phyloP scores from a whole-genome alignment of 2,888 invertebrate species.

The Lochmaea crataegi region DNA sequence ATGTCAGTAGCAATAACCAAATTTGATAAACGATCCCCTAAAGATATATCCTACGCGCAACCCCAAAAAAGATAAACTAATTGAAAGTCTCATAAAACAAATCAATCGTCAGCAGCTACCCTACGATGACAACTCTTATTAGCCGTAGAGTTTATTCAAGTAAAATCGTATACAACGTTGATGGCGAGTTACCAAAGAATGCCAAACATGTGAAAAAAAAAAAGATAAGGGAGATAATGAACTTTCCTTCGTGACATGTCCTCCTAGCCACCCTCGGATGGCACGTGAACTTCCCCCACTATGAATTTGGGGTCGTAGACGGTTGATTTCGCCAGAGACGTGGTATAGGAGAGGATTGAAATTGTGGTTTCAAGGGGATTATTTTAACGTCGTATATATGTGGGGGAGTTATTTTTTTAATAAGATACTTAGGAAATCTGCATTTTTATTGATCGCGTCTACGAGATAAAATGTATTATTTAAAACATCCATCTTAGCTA shows the following conservation, averaged over 20 bases:
- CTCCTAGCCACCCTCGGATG: conserved; percentile 11
- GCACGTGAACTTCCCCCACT: conserved; percentile 29
- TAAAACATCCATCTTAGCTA: no score
- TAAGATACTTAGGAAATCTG: not conserved
- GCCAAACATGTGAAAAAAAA: conserved; percentile 39
- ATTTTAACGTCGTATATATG: not conserved
- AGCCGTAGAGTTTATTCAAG: conserved; percentile 21
- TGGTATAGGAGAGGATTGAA: conserved; percentile 15
- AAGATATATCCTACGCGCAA: conserved; percentile 9
- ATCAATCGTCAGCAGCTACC: conserved; percentile 12
- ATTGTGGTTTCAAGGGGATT: conserved; percentile 20
- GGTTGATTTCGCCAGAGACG: conserved; percentile 35
- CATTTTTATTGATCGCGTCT: not conserved
- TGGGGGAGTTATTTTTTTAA: conserved; percentile 1
- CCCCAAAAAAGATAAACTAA: conserved; percentile 19
- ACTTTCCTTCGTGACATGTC: conserved; percentile 37
- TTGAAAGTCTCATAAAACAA: conserved; percentile 20
- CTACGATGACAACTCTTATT: conserved; percentile 24
- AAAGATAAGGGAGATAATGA: conserved; percentile 37
- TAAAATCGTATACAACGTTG: conserved; percentile 8
- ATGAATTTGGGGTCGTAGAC: conserved; percentile 32
- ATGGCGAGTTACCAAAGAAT: conserved; percentile 23
- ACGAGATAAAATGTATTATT: no score
- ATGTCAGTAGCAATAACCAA: conserved; percentile 6
- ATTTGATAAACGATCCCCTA: conserved; percentile 18